Evolutionary conservation across 1,140 invertebrate species (phyloP), one percentile per base, ranked within the genome.

Genomic region (Spodoptera frugiperda): DNA sequence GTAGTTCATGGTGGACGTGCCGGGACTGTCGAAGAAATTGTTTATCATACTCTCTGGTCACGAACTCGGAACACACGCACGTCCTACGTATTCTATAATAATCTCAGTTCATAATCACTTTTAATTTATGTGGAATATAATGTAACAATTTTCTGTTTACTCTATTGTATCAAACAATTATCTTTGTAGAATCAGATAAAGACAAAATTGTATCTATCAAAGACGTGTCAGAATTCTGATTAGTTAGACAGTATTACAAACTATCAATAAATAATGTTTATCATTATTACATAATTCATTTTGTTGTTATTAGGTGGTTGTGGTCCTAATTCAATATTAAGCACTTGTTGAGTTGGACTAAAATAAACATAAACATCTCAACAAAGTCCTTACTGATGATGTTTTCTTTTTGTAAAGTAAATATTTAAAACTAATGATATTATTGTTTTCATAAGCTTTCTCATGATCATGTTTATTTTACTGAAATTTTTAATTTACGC

Each of bases 21-120:
- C 65, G 63, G 49, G 84, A 84, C 76, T 89, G 70, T 73, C 73
- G 78, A 89, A 73, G 67, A 81, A 59, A 49, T 75, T 76, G 51
- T 81, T 81, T 81, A 85, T 85, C 82, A 79, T 77, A 44, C 70
- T 87, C 87, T 77, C 84, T 74, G 82, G 82, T 85, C 89, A 85
- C 84, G 86, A 86, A 82, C 83, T 80, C 67, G 70, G 79, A 85
- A 84, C 86, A 87, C 82, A 87, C 84, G 89, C 85, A 86, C 78
- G 71, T 73, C 55, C 25, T 49, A 73, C 54, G 33, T 77, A 77
- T 83, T 85, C 82, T 82, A 79, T 65, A 49, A 76, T 86, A 82
- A 57, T 79, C 61, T 80, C 59, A n/a, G n/a, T 61, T 15, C 51
- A 63, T 33, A 70, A 61, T 61, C n/a, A 17, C n/a, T 55, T 17